A percentile compares a stretch with the other conserved stretches of the same genome.
These are phyloP conservation scores for Protobothrops flavoviridis DNA, from an alignment of 2,113 vertebrate genomes.

Conservation along the genomic window DNA sequence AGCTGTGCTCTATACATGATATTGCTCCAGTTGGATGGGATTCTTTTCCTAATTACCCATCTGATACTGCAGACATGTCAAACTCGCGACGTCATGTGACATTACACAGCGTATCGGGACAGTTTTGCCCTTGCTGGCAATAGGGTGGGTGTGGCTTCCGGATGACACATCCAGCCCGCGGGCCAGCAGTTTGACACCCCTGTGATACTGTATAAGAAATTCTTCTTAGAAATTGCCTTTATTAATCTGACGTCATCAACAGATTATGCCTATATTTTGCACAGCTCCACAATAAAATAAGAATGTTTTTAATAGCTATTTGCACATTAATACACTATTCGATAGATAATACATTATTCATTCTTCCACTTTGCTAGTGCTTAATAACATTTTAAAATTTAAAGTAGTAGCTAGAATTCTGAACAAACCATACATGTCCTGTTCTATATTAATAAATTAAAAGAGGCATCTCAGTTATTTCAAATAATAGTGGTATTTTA, in stretches of 20 bases:
- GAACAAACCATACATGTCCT: slow-evolving; percentile 17
- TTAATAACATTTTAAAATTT: not conserved
- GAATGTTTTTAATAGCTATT: not conserved
- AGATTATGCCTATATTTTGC: not conserved
- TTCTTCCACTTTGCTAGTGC: not conserved
- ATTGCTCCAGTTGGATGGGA: not conserved
- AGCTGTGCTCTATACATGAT: not conserved
- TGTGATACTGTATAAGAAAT: too few relatives aligned
- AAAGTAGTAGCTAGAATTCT: not conserved
- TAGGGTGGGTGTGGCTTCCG: too few relatives aligned
- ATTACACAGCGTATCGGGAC: too few relatives aligned
- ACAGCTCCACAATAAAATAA: not conserved
- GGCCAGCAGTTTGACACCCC: too few relatives aligned
- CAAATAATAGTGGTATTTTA: not conserved
- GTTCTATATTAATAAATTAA: slow-evolving; percentile 8
- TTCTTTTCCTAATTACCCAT: not conserved
- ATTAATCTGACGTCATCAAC: not conserved
- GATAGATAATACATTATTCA: not conserved
- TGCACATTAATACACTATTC: not conserved
- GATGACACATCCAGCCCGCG: too few relatives aligned
- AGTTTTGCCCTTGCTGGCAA: too few relatives aligned
- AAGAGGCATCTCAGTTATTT: slow-evolving; percentile 26
- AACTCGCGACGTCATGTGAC: too few relatives aligned
- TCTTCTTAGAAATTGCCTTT: not conserved
- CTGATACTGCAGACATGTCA: too few relatives aligned